Evolutionary conservation across 2,888 invertebrate genomes (phyloP).

Genomic region (Pantelozetes paolii): DNA sequence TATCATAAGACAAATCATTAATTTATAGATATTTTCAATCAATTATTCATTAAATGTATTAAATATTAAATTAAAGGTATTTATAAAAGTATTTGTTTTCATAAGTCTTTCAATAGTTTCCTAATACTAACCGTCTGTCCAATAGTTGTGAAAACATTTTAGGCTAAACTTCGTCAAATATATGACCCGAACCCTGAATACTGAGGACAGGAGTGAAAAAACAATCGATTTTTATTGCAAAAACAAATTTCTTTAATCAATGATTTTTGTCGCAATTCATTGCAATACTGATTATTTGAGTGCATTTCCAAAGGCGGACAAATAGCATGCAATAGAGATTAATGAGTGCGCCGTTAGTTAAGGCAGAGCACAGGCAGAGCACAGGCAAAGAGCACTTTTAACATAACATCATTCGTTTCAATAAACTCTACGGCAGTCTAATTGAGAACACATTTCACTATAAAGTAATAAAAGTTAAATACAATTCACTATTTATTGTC

Average conservation of each 20-base stretch:
- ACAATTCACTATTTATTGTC: not conserved
- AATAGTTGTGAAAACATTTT: too few relatives aligned
- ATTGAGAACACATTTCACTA: slow-evolving; percentile 8
- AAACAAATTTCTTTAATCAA: not conserved
- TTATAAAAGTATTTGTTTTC: too few relatives aligned
- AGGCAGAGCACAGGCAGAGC: not conserved
- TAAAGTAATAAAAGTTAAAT: slow-evolving; percentile 16
- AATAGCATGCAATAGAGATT: slow-evolving; percentile 11
- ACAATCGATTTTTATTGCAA: not conserved
- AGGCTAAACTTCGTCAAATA: too few relatives aligned
- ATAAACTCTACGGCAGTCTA: not conserved
- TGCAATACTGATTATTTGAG: slow-evolving; percentile 10
- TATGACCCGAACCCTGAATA: too few relatives aligned
- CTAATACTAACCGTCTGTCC: too few relatives aligned
- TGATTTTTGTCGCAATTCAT: slow-evolving; percentile 7
- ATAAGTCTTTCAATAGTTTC: too few relatives aligned
- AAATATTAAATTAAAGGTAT: too few relatives aligned
- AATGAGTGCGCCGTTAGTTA: not conserved
- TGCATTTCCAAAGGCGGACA: slow-evolving; percentile 3
- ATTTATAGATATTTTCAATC: too few relatives aligned
- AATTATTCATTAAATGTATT: too few relatives aligned
- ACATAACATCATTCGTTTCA: slow-evolving; percentile 19
- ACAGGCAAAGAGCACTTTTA: not conserved
- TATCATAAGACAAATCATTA: too few relatives aligned
- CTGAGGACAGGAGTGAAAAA: too few relatives aligned